Percentiles rank a stretch among this genome's conserved stretches.
Evolutionary conservation across 1,140 invertebrate species (phyloP).

Genomic region (Procambarus virginalis): DNA sequence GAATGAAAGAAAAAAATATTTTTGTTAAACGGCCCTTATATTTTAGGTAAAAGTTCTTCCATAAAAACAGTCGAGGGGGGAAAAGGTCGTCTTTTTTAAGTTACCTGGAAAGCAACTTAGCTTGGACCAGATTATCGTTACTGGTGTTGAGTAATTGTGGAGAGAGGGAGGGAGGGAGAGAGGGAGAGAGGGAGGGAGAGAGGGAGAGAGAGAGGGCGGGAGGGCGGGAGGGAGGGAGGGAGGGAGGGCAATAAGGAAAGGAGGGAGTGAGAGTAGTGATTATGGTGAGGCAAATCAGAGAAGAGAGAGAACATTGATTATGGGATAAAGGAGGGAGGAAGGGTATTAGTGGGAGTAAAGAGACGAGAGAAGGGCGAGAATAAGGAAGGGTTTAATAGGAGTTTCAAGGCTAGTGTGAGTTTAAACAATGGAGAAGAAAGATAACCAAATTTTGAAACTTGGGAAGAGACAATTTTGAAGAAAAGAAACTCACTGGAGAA

Average conservation of each 20-base stretch:
- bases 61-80: neutral
- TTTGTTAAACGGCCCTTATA: too few species aligned
- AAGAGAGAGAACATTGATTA: neutral
- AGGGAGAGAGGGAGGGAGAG: neutral
- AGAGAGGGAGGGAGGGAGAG: neutral
- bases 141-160: neutral
- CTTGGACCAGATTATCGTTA: neutral
- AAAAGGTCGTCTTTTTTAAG: neutral
- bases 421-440: too few species aligned
- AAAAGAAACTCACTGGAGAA: too few species aligned
- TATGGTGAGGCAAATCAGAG: neutral
- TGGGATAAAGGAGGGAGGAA: neutral
- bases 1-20: too few species aligned
- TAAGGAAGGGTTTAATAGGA: neutral
- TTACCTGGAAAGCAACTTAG: neutral
- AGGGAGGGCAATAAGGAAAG: neutral
- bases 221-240: neutral
- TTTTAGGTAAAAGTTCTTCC: neutral
- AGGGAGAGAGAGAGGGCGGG: neutral
- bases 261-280: neutral
- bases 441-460: too few species aligned
- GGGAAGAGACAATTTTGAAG: too few species aligned
- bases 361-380: neutral
- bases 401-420: neutral
- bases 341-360: neutral